Base-by-base conservation (phyloP, 2,113 vertebrate species). In the Furnarius figulus region DNA sequence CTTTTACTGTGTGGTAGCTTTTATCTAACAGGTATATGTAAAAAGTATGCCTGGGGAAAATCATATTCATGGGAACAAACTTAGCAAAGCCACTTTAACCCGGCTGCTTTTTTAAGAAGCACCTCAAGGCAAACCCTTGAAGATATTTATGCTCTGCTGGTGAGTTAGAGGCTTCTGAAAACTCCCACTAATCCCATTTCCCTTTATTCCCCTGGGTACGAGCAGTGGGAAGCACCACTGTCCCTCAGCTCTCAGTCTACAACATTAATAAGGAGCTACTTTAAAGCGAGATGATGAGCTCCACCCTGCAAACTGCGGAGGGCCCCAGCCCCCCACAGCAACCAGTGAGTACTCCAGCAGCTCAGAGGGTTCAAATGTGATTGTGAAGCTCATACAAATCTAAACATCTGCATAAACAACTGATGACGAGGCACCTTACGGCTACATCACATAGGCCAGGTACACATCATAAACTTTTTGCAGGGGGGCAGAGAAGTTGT, bases 11-110 rank as follows among this genome's bases (percentile, higher is more conserved):
- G 84, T 52, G 94, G 95, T 95, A 95, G 89, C 93, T 97, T 96
- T 97, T 96, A 97, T 97, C 95, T 97, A 68, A 52, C 58, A 95
- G 59, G 85, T 70, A 95, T 95, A 97, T 96, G 95, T 97, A 96
- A 96, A 97, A 94, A 70, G 66, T 2, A 5, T 62, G 95, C 96
- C 93, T 93, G 84, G 24, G 95, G 94, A 96, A 97, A 96, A 96
- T 87, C 94, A 62, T 96, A 97, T 97, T 96, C 95, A 95, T 96
- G 95, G 95, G 95, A 97, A 96, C 94, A 96, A 94, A 95, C 93
- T 75, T 78, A 87, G 87, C 53, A 87, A 96, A 96, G 94, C 95
- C 94, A 89, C 96, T 94, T 87, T 96, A 96, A 95, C 95, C 94
- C 0, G 4, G 67, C 93, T 96, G 91, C 95, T 96, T 97, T 96